Base-by-base conservation (phyloP, 2,797 vertebrate genomes). In the Platyrinchus mystaceus region DNA sequence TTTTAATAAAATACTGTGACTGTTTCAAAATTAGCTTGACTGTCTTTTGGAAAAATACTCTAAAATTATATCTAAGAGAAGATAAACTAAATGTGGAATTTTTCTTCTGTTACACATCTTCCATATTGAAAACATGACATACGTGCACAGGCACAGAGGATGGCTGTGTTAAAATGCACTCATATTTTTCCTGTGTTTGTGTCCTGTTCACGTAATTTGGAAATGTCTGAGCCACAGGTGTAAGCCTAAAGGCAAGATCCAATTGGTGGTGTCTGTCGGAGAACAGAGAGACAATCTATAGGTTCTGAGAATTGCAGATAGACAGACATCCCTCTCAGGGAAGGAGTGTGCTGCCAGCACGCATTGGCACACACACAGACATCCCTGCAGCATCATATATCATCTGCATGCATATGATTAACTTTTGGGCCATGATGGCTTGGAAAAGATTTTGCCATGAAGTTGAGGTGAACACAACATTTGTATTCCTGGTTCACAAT, bases 161-260 rank as follows among this genome's bases (percentile, higher is more conserved):
- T 30, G 41, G 2, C 22, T 77, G 10, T 52, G 32, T 74, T 84
- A 80, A 83, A 94, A 82, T 27, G 5, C 6, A 34, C 5, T 22
- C 30, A 11, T 17, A 36, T 90, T 93, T 94, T 70, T 76, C 20
- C 12, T 39, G 3, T 79, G 37, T 34, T 73, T 89, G 34, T 84
- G 37, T 34, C 11, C 37, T 27, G 10, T 74, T 90, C 12, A 10
- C 24, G 27, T 67, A 67, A 60, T 80, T 83, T 92, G 60, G 46
- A 89, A 64, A 80, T 44, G 9, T 60, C 27, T 89, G 58, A 83
- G 70, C 21, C 34, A 32, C 86, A 89, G 60, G 44, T 94, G 87
- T 70, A 84, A 84, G 67, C 75, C 89, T 70, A 58, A 92, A 89
- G 89, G 81, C 47, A 47, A 69, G 44, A 87, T 82, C 26, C 78